These are phyloP conservation scores for Macquaria ambigua DNA, from an alignment of 2,113 vertebrate genomes.

Conservation along the genomic window DNA sequence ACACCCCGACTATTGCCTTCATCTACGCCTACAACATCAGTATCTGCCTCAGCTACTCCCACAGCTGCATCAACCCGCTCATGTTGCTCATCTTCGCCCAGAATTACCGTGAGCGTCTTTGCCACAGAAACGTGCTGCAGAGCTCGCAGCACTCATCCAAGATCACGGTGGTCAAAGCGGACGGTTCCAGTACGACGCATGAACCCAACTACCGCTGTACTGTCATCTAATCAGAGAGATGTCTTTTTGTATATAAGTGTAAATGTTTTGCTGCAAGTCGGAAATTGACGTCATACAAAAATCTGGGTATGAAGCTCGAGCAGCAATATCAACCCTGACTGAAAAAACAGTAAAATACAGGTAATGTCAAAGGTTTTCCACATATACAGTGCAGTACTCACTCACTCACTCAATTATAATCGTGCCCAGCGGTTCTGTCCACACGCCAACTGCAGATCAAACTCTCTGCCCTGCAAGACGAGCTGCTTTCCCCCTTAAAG, in stretches of 20 bases:
- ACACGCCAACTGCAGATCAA: neutral
- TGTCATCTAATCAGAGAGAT: constrained; percentile 62
- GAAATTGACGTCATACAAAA: neutral
- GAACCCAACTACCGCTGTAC: constrained; percentile 76
- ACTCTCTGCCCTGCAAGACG: neutral
- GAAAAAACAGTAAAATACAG: neutral
- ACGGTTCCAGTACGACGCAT: constrained; percentile 71
- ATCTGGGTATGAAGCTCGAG: constrained; percentile 1
- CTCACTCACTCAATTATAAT: neutral
- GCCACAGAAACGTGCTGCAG: constrained; percentile 57
- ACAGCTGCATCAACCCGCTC: constrained; percentile 89
- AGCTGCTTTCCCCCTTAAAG: neutral
- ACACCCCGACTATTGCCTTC: constrained; percentile 78
- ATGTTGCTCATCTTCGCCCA: constrained; percentile 87
- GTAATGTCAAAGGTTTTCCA: neutral
- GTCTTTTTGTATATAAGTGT: neutral
- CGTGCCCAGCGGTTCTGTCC: neutral
- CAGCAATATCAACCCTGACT: neutral
- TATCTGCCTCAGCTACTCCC: constrained; percentile 88
- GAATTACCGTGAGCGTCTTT: constrained; percentile 86
- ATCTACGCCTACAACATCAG: constrained; percentile 87
- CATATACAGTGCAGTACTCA: neutral
- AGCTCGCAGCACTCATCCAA: constrained; percentile 81
- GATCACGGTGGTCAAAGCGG: constrained; percentile 79
- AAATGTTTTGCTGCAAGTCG: neutral